These are phyloP conservation scores for Epirrita christyi DNA, from an alignment of 2,888 invertebrate genomes.

Conservation along the genomic window DNA sequence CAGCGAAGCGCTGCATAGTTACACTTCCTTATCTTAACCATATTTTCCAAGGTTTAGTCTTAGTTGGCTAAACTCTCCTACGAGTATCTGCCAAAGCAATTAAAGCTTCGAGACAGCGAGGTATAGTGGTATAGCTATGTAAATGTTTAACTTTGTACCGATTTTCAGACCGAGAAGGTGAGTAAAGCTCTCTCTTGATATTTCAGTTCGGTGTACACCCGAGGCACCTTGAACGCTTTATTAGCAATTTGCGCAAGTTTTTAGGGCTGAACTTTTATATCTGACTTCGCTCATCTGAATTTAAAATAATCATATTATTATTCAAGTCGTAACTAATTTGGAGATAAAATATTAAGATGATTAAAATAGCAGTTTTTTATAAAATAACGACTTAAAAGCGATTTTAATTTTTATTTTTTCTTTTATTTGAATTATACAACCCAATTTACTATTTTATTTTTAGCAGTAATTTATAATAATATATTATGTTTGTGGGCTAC, in stretches of 20 bases:
- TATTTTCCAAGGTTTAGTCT: slow-evolving; percentile 32
- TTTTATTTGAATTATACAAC: background rate
- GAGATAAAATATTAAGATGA: slow-evolving; percentile 22
- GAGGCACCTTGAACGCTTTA: slow-evolving; percentile 22
- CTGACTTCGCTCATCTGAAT: slow-evolving; percentile 17
- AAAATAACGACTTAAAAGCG: background rate
- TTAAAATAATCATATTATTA: slow-evolving; percentile 20
- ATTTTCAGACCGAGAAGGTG: slow-evolving; percentile 32
- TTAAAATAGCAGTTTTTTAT: slow-evolving; percentile 4
- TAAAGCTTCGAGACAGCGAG: slow-evolving; percentile 30
- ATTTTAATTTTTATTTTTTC: too few species aligned
- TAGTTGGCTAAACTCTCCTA: slow-evolving; percentile 27
- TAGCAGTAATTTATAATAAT: background rate
- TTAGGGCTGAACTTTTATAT: slow-evolving; percentile 24
- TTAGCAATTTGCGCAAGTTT: slow-evolving; percentile 24
- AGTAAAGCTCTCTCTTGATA: slow-evolving; percentile 29
- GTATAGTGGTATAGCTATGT: slow-evolving; percentile 32
- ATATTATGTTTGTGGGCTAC: too few species aligned
- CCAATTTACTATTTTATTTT: background rate
- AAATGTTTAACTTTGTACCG: slow-evolving; percentile 37
- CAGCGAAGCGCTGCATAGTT: slow-evolving; percentile 8
- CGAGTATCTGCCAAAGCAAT: slow-evolving; percentile 37
- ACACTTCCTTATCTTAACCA: slow-evolving; percentile 31
- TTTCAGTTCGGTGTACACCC: slow-evolving; percentile 28
- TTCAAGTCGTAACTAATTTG: slow-evolving; percentile 17